A percentile compares a stretch with the other conserved stretches of the same genome.
phyloP scores from a whole-genome alignment of 2,797 vertebrate species.

The Mus minutoides region DNA sequence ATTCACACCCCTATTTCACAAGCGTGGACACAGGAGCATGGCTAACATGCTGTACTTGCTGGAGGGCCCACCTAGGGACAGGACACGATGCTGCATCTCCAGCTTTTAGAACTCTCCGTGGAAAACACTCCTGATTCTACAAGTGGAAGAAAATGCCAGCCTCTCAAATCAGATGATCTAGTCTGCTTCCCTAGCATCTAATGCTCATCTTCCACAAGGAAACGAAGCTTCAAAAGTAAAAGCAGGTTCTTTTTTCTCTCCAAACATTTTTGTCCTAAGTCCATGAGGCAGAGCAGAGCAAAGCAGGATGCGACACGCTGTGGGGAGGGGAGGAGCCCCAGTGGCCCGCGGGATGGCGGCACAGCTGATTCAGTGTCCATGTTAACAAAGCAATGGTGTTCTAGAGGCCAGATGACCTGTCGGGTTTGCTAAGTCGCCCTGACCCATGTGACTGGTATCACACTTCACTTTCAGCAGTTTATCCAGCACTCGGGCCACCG shows the following conservation, averaged over 20 bases:
- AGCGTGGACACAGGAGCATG: background rate
- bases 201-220: slow-evolving; percentile 20
- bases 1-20: background rate
- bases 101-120: background rate
- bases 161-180: background rate
- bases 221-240: slow-evolving; percentile 26
- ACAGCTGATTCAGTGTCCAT: background rate
- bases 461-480: slow-evolving; percentile 7
- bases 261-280: slow-evolving; percentile 2
- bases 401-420: background rate
- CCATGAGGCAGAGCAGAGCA: background rate
- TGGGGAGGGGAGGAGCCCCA: rapidly evolving
- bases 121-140: background rate
- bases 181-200: slow-evolving; percentile 28
- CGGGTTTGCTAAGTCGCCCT: background rate
- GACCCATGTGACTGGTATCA: background rate
- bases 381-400: background rate
- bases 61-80: background rate
- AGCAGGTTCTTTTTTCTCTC: slow-evolving; percentile 25
- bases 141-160: background rate
- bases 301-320: background rate
- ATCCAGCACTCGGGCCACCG: background rate
- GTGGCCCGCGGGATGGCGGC: background rate
- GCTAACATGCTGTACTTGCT: background rate
- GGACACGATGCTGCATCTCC: background rate